phyloP scores from a whole-genome alignment of 1,140 invertebrate genomes.

The Orius insidiosus region DNA sequence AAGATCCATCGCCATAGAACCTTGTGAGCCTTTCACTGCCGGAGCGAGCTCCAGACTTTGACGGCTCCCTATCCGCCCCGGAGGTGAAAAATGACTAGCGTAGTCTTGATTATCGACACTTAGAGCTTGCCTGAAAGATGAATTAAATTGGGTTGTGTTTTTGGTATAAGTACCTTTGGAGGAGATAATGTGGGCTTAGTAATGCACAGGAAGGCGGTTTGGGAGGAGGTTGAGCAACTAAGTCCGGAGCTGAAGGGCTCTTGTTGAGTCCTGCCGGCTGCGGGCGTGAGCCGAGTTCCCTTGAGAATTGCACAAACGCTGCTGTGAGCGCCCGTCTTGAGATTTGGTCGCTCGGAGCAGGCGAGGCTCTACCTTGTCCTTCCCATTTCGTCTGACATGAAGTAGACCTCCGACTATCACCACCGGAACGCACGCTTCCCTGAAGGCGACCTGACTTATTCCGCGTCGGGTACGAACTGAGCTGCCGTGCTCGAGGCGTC shows the following conservation, averaged over 20 bases:
- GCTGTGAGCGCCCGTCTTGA: conserved; percentile 42
- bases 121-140: conserved; percentile 36
- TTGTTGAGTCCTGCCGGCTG: conserved; percentile 24
- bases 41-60: conserved; percentile 16
- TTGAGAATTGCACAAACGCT: conserved; percentile 50
- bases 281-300: conserved; percentile 19
- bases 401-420: conserved; percentile 2
- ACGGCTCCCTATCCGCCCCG: conserved; percentile 17
- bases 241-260: conserved; percentile 35
- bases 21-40: conserved; percentile 27
- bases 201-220: conserved; percentile 29
- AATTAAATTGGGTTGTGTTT: conserved; percentile 21
- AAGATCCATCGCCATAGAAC: conserved; percentile 52
- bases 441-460: conserved; percentile 24
- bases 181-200: conserved; percentile 32
- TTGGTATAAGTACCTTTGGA: conserved; percentile 11
- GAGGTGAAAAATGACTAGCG: conserved; percentile 21
- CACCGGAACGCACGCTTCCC: conserved; percentile 6
- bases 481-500: conserved; percentile 25
- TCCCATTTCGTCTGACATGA: conserved; percentile 10
- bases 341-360: conserved; percentile 12
- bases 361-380: conserved; percentile 5
- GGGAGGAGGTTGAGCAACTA: conserved; percentile 19
- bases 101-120: conserved; percentile 38
- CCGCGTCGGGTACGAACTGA: conserved; percentile 31